A percentile compares a stretch with the other conserved stretches of the same genome.
Evolutionary conservation across 2,113 vertebrate species (phyloP).

Genomic region (Pterocles burchelli): DNA sequence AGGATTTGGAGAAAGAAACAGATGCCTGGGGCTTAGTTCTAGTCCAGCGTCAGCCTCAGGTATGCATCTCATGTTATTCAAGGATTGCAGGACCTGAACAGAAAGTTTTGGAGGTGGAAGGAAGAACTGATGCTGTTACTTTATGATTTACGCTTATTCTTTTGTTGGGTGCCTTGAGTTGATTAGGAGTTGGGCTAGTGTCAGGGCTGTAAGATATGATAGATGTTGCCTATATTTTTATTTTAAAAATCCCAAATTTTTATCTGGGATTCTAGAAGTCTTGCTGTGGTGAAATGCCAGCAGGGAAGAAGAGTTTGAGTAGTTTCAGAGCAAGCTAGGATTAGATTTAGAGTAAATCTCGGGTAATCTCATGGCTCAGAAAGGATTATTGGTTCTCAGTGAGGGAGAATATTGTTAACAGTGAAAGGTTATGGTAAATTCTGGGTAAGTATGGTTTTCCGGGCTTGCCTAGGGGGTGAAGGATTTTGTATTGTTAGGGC

Average conservation of each 20-base stretch:
- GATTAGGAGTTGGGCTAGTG: not conserved
- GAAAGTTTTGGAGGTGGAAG: not conserved
- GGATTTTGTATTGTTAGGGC: not conserved
- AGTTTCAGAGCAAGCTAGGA: not conserved
- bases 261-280: not conserved
- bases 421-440: constrained; percentile 1
- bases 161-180: not conserved
- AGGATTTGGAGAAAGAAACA: not conserved
- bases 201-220: not conserved
- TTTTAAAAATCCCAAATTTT: not conserved
- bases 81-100: not conserved
- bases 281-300: not conserved
- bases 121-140: not conserved
- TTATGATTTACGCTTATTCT: not conserved
- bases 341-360: constrained; percentile 40
- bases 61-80: too few relatives aligned
- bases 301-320: not conserved
- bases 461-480: not conserved
- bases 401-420: not conserved
- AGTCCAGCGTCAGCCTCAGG: not conserved
- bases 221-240: not conserved
- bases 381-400: constrained; percentile 12
- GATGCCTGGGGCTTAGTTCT: not conserved
- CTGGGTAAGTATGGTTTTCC: not conserved
- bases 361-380: constrained; percentile 35